phyloP scores from a whole-genome alignment of 2,113 vertebrate genomes.

The Seriola dumerili region DNA sequence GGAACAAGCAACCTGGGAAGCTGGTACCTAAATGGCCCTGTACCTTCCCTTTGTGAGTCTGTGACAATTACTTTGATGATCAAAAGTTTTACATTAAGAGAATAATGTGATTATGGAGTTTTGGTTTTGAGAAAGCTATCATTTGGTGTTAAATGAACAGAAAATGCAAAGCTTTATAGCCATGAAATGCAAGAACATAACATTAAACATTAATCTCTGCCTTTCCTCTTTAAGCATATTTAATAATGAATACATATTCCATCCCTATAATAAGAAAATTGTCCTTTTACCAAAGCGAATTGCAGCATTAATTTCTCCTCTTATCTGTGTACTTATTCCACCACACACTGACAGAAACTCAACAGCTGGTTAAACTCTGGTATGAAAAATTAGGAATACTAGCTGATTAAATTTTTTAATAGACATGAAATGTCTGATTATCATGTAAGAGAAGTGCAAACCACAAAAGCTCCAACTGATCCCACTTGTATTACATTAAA shows the following conservation, averaged over 20 bases:
- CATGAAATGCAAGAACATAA: constrained; percentile 18
- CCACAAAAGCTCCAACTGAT: not conserved
- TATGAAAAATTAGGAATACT: not conserved
- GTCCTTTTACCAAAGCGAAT: constrained; percentile 32
- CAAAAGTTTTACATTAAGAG: not conserved
- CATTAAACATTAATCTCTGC: constrained; percentile 37
- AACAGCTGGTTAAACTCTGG: constrained; percentile 26
- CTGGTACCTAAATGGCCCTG: not conserved
- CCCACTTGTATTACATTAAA: not conserved
- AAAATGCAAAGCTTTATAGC: constrained; percentile 6
- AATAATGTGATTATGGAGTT: not conserved
- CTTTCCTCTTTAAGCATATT: constrained; percentile 26
- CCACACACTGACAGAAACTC: constrained; percentile 46
- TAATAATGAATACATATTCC: constrained; percentile 31
- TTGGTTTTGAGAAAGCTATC: not conserved
- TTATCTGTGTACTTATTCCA: constrained; percentile 41
- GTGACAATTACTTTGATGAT: not conserved
- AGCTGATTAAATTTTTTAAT: constrained; percentile 4
- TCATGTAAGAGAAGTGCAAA: constrained; percentile 12
- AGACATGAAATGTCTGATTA: not conserved
- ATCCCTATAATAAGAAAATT: constrained; percentile 20
- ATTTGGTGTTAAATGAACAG: constrained; percentile 21
- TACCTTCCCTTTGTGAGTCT: not conserved
- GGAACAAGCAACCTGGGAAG: constrained; percentile 41
- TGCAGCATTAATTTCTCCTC: constrained; percentile 8